A percentile compares a stretch with the other conserved stretches of the same genome.
Evolutionary conservation across 2,888 invertebrate species (phyloP).

Genomic region (Sesia bembeciformis): DNA sequence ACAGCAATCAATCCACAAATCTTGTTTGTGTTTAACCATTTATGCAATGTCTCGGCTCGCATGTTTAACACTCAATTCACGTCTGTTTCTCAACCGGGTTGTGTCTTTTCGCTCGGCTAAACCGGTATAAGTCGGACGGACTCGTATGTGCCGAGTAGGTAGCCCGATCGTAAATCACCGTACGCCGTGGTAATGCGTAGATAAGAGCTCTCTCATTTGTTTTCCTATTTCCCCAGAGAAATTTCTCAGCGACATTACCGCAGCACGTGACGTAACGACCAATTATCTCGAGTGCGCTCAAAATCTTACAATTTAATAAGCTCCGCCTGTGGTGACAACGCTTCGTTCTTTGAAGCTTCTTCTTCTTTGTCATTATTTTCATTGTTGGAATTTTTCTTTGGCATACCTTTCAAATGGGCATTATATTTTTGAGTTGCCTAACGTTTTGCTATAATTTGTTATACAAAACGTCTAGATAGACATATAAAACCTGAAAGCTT

Average conservation of each 20-base stretch:
- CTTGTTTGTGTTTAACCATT: constrained; percentile 33
- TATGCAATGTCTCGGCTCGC: constrained; percentile 45
- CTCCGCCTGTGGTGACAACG: not conserved
- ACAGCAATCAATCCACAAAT: constrained; percentile 26
- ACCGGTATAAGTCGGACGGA: constrained; percentile 32
- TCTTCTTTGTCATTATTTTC: not conserved
- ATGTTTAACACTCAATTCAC: constrained; percentile 58
- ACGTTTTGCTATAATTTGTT: not conserved
- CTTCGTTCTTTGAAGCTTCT: not conserved
- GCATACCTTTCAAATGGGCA: no score
- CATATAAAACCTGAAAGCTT: not conserved
- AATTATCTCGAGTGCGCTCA: constrained; percentile 7
- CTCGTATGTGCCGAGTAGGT: constrained; percentile 23
- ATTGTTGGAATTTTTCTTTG: no score
- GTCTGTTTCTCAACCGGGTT: constrained; percentile 50
- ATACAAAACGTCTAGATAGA: not conserved
- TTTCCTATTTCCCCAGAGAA: constrained; percentile 67
- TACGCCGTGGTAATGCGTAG: constrained; percentile 63
- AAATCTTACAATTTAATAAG: constrained; percentile 9
- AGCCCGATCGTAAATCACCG: constrained; percentile 62
- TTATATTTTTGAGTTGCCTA: no score
- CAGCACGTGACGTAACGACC: constrained; percentile 47
- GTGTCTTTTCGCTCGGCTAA: constrained; percentile 44
- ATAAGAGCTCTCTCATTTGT: constrained; percentile 71
- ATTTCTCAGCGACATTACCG: constrained; percentile 63